Evolutionary conservation across 1,140 invertebrate species (phyloP).

Genomic region (Drosophila asahinai): DNA sequence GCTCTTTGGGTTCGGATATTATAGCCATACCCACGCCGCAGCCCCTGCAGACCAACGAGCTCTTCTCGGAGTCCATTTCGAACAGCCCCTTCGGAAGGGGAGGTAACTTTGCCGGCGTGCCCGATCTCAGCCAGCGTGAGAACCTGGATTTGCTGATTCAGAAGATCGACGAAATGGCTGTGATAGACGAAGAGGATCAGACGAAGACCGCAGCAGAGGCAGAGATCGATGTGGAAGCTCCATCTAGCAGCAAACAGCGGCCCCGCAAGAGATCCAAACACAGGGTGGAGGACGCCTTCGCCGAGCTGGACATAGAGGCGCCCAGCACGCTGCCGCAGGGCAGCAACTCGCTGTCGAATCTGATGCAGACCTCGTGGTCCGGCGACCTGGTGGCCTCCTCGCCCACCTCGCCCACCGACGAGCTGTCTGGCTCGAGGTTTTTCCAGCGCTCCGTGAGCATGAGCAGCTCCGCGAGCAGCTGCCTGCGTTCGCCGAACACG

Average conservation of each 20-base stretch:
- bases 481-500: slow-evolving; percentile 58
- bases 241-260: slow-evolving; percentile 12
- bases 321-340: slow-evolving; percentile 47
- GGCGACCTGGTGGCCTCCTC: slow-evolving; percentile 43
- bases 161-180: slow-evolving; percentile 80
- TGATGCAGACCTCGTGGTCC: slow-evolving; percentile 83
- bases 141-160: slow-evolving; percentile 74
- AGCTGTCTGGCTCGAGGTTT: slow-evolving; percentile 25
- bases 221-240: not conserved
- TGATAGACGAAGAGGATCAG: slow-evolving; percentile 63
- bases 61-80: slow-evolving; percentile 81
- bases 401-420: slow-evolving; percentile 39
- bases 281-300: slow-evolving; percentile 45
- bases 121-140: slow-evolving; percentile 68
- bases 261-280: slow-evolving; percentile 44
- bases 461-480: slow-evolving; percentile 55
- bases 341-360: slow-evolving; percentile 75
- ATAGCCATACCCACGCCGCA: slow-evolving; percentile 84
- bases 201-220: not conserved
- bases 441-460: slow-evolving; percentile 77
- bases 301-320: slow-evolving; percentile 31
- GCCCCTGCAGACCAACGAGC: slow-evolving; percentile 75
- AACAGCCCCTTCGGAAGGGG: slow-evolving; percentile 77
- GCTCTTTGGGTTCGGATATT: slow-evolving; percentile 87
- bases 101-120: slow-evolving; percentile 51